phyloP scores from a whole-genome alignment of 2,888 invertebrate species.

The Ornithoptera priamus region DNA sequence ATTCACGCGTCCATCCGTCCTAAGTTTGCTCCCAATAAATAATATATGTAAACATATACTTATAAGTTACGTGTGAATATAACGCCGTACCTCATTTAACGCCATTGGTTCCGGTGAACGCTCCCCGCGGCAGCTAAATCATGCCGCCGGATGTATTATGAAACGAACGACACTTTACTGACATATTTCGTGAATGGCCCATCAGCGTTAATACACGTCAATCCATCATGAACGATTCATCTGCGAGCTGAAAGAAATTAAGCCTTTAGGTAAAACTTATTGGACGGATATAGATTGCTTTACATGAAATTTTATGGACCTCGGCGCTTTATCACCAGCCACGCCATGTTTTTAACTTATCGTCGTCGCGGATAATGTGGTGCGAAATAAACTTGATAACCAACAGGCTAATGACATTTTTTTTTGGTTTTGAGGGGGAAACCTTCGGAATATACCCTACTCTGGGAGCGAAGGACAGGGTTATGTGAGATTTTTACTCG shows the following conservation, averaged over 20 bases:
- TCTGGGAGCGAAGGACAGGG: too few relatives aligned
- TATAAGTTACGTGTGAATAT: not conserved
- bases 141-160: constrained; percentile 12
- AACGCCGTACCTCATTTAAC: not conserved
- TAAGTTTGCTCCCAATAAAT: too few relatives aligned
- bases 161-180: constrained; percentile 15
- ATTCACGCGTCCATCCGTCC: too few relatives aligned
- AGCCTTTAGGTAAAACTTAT: constrained; percentile 12
- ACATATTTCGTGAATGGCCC: constrained; percentile 21
- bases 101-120: not conserved
- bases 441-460: too few relatives aligned
- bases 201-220: constrained; percentile 14
- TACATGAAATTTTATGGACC: not conserved
- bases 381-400: too few relatives aligned
- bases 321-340: not conserved
- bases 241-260: constrained; percentile 21
- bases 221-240: constrained; percentile 21
- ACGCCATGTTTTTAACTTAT: too few relatives aligned
- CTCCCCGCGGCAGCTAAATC: not conserved
- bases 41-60: too few relatives aligned
- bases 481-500: too few relatives aligned
- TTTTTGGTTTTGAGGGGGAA: too few relatives aligned
- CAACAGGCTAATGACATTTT: too few relatives aligned
- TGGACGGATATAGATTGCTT: not conserved
- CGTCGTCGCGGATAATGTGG: too few relatives aligned